Percentiles rank a stretch among this genome's conserved stretches.
phyloP scores from a whole-genome alignment of 1,140 invertebrate genomes.

The Pissodes strobi region DNA sequence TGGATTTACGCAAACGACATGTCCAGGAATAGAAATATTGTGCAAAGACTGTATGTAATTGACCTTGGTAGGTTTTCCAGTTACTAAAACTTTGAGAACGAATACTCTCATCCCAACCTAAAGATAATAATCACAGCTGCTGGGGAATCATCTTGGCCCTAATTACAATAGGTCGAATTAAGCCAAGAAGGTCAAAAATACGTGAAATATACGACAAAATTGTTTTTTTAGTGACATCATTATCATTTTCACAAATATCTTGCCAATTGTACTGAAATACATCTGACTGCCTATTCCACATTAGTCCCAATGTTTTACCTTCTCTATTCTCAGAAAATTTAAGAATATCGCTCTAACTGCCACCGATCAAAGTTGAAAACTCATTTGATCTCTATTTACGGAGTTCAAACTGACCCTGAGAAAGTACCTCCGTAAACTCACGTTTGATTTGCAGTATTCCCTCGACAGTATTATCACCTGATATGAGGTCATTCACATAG shows the following conservation, averaged over 20 bases:
- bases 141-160: conserved; percentile 40
- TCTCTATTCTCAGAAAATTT: too few relatives aligned
- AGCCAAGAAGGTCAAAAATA: conserved; percentile 48
- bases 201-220: conserved; percentile 32
- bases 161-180: conserved; percentile 42
- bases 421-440: background rate
- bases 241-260: too few relatives aligned
- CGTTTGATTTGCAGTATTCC: background rate
- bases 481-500: background rate
- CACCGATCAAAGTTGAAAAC: too few relatives aligned
- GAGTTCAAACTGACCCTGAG: too few relatives aligned
- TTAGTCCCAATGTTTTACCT: too few relatives aligned
- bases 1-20: background rate
- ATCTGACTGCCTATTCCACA: too few relatives aligned
- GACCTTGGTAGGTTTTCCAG: conserved; percentile 37
- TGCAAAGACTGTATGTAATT: conserved; percentile 25
- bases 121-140: conserved; percentile 34
- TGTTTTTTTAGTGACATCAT: too few relatives aligned
- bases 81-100: conserved; percentile 22
- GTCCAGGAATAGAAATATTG: background rate
- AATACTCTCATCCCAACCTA: conserved; percentile 42
- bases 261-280: too few relatives aligned
- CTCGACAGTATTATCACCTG: background rate
- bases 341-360: too few relatives aligned
- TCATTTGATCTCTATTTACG: too few relatives aligned